Percentiles rank a stretch among this genome's conserved stretches.
Conservation (phyloP, 53 echinoderm and acorn worm genomes). For the Holothuria leucospilota region DNA sequence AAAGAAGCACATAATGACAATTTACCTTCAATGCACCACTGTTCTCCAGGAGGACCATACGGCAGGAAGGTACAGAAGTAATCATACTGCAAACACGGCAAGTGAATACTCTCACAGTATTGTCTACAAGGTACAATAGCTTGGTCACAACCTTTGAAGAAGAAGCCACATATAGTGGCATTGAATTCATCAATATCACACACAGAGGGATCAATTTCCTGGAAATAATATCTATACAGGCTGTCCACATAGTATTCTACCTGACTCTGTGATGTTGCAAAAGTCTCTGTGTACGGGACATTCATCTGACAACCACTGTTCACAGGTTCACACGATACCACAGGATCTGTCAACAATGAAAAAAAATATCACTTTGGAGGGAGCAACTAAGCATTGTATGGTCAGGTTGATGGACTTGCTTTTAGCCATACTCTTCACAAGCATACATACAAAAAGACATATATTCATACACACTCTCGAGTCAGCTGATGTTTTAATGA, state of each 20-base stretch:
- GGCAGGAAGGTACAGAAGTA: not conserved
- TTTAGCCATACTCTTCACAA: no score
- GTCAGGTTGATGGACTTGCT: no score
- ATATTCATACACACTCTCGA: no score
- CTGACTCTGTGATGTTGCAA: constrained; percentile 16
- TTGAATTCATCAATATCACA: constrained; percentile 26
- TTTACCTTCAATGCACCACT: constrained; percentile 27
- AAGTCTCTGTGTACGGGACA: constrained; percentile 41
- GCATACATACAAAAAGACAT: no score
- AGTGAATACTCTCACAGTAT: constrained; percentile 17
- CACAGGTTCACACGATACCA: not conserved
- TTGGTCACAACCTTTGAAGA: constrained; percentile 42
- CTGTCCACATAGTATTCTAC: not conserved
- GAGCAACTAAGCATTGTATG: no score
- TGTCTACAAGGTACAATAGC: constrained; percentile 54
- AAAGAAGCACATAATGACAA: not conserved
- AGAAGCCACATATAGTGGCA: constrained; percentile 25
- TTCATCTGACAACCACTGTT: not conserved
- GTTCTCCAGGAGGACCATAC: not conserved
- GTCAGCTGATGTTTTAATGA: no score
- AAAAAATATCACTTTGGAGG: no score
- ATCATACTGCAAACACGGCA: not conserved
- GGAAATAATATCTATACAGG: not conserved
- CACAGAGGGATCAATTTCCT: not conserved
- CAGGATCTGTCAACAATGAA: not conserved